phyloP scores from a whole-genome alignment of 2,113 vertebrate genomes.

The Nyctibius bracteatus region DNA sequence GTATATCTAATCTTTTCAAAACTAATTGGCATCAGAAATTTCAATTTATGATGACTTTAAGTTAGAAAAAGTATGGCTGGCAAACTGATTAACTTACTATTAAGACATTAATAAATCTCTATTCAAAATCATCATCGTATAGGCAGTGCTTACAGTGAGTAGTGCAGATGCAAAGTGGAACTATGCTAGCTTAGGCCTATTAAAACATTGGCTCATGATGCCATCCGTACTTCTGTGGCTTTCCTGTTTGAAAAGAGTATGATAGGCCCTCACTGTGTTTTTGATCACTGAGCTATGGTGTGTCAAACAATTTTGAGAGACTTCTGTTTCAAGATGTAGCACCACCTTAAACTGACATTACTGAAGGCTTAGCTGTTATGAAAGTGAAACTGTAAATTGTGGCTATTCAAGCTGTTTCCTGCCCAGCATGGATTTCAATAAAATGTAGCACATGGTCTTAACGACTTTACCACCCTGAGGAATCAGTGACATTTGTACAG shows the following conservation, averaged over 20 bases:
- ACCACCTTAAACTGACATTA: not conserved
- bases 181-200: not conserved
- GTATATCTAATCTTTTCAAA: not conserved
- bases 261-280: fast-evolving
- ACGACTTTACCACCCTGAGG: not conserved
- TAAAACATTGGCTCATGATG: not conserved
- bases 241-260: not conserved
- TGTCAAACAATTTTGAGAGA: not conserved
- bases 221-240: not conserved
- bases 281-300: not conserved
- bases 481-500: conserved; percentile 27
- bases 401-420: not conserved
- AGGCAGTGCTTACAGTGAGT: not conserved
- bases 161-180: not conserved
- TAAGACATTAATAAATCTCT: not conserved
- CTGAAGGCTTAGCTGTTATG: not conserved
- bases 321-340: not conserved
- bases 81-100: not conserved
- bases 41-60: not conserved
- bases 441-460: not conserved
- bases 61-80: not conserved
- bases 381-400: not conserved
- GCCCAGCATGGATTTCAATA: not conserved
- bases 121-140: not conserved
- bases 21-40: not conserved